Base-by-base conservation (phyloP, 92 coral and sea anemone species). In the Micromussa lordhowensis region DNA sequence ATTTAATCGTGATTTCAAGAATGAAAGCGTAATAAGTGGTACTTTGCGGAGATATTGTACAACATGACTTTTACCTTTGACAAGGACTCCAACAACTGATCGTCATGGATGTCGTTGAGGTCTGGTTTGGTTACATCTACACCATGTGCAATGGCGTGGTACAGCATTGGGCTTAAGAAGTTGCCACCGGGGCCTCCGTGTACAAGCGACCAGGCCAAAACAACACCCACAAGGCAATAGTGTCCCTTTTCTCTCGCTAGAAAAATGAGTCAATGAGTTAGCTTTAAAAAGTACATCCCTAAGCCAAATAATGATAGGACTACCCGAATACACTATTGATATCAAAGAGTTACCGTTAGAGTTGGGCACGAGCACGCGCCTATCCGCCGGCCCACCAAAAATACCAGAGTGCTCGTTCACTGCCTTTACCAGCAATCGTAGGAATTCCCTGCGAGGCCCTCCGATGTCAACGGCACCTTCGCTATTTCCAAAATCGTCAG, bases 381-480 rank as follows among this genome's bases (percentile, higher is more conserved):
- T 70, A 35, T 79, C 48, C 54, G 58, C 68, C 4, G 91, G 82
- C 15, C 92, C 80, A 29, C 55, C 74, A 77, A 88, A 89, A 53
- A 92, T 63, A 38, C 90, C 90, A 22, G 92, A 85, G 40, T 92
- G 81, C 51, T 91, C 92, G 36, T 93, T 93, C 12, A 83, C 92
- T 40, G 94, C 94, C 85, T 91, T 93, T 24, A 91, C 72, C 59
- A 88, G 81, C 80, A 93, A 80, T 14, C 90, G 83, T 21, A 90
- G 54, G 72, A 79, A 91, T 79, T 92, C 95, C 70, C 88, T 85
- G 61, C 92, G 71, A 38, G 91, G 95, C 22, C 95, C 93, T 35
- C 93, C 91, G 30, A 81, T 80, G 84, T 91, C 91, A 30, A 91
- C 86, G n/a, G 88, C 93, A 34, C 91, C 93, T 79, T 91, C 80